phyloP scores from a whole-genome alignment of 2,888 invertebrate species.

The Hirtodrosophila cameraria region DNA sequence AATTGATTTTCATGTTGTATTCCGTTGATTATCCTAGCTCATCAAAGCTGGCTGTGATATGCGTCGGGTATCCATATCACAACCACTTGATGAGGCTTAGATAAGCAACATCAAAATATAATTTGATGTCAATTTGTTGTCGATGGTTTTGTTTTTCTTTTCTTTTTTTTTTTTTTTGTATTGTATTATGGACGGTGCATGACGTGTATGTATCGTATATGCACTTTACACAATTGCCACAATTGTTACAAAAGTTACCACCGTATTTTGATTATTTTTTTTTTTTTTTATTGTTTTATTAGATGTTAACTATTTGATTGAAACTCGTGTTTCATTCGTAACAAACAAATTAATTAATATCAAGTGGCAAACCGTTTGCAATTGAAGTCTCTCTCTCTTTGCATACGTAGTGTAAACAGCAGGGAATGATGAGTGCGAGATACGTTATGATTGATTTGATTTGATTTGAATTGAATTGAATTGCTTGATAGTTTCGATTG shows the following conservation, averaged over 20 bases:
- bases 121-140: slow-evolving; percentile 45
- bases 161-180: background rate
- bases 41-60: slow-evolving; percentile 99
- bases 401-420: background rate
- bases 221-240: no score
- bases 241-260: no score
- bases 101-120: slow-evolving; percentile 82
- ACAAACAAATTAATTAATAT: no score
- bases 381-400: no score
- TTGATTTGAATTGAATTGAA: slow-evolving; percentile 25
- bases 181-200: no score
- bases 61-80: slow-evolving; percentile 89
- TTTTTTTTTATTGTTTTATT: no score
- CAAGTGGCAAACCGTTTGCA: no score
- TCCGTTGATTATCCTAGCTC: slow-evolving; percentile 87
- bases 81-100: slow-evolving; percentile 92
- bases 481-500: slow-evolving; percentile 45
- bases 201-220: no score
- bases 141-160: background rate
- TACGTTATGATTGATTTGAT: slow-evolving; percentile 41
- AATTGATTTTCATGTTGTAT: slow-evolving; percentile 68
- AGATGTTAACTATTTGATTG: no score
- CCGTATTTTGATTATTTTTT: no score
- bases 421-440: slow-evolving; percentile 12
- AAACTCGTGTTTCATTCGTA: no score